Conservation (phyloP, 2,797 vertebrate genomes). For the Rhinichthys osculus region DNA sequence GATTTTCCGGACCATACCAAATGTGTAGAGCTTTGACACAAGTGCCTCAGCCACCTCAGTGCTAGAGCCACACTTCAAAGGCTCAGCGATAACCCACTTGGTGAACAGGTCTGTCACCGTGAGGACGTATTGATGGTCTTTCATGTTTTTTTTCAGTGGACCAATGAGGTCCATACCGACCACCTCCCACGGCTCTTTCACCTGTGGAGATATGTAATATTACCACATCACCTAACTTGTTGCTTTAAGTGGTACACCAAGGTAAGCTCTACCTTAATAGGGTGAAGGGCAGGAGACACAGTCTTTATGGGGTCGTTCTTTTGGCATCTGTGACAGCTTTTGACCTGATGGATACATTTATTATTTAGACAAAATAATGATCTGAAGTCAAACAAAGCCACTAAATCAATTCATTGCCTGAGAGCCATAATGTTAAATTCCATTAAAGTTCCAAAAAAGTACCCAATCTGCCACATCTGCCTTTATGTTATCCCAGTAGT, state of each 20-base stretch:
- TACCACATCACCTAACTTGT: background rate
- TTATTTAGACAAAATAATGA: background rate
- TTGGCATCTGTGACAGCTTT: constrained; percentile 6
- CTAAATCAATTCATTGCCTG: background rate
- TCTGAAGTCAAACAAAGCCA: background rate
- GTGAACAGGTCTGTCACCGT: constrained; percentile 3
- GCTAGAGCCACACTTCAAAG: background rate
- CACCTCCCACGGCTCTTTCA: too few species aligned
- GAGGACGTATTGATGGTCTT: background rate
- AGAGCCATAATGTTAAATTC: background rate
- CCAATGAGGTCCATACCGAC: too few species aligned
- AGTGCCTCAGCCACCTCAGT: background rate
- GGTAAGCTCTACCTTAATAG: background rate
- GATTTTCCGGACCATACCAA: background rate
- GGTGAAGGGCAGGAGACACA: background rate
- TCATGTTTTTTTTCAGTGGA: background rate
- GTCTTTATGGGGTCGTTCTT: constrained; percentile 5
- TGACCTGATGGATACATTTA: background rate
- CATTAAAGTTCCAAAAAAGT: background rate
- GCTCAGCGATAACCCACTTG: background rate
- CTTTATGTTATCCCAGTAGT: constrained; percentile 1
- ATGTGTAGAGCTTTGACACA: background rate
- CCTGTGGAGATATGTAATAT: too few species aligned
- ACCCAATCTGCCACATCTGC: background rate
- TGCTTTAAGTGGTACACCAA: background rate